Conservation (phyloP, 2,797 vertebrate species). For the Margarornis squamiger region DNA sequence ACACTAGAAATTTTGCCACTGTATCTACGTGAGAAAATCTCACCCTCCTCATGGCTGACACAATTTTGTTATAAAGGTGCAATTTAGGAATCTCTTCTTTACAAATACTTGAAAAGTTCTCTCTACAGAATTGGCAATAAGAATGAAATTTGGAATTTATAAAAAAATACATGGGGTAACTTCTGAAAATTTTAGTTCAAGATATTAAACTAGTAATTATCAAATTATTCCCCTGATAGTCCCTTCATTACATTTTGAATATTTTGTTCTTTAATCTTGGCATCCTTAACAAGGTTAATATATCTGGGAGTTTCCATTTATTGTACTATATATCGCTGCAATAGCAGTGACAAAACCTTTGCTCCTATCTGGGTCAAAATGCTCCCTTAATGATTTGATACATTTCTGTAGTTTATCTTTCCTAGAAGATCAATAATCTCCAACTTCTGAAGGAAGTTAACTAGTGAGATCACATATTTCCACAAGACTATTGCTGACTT, state of each 20-base stretch:
- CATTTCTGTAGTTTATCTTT: slow-evolving; percentile 12
- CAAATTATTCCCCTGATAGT: not conserved
- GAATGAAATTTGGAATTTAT: not conserved
- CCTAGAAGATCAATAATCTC: slow-evolving; percentile 9
- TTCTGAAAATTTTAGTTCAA: not conserved
- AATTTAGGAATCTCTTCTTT: not conserved
- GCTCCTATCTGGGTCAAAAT: not conserved
- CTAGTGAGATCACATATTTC: not conserved
- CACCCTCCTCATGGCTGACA: not conserved
- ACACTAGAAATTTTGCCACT: not conserved
- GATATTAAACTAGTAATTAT: not conserved
- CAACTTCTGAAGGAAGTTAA: not conserved
- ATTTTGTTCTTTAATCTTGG: not conserved
- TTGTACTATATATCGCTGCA: not conserved
- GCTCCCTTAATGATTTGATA: not conserved
- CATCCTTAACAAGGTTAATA: not conserved
- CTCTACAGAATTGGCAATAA: not conserved
- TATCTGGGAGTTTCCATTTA: not conserved
- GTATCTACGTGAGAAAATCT: not conserved
- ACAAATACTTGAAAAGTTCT: not conserved
- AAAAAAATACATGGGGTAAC: not conserved
- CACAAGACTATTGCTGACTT: not conserved
- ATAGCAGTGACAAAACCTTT: not conserved
- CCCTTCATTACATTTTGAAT: not conserved
- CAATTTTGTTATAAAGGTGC: not conserved